Evolutionary conservation across 2,888 invertebrate genomes (phyloP).

Genomic region (Ophonus ardosiacus): DNA sequence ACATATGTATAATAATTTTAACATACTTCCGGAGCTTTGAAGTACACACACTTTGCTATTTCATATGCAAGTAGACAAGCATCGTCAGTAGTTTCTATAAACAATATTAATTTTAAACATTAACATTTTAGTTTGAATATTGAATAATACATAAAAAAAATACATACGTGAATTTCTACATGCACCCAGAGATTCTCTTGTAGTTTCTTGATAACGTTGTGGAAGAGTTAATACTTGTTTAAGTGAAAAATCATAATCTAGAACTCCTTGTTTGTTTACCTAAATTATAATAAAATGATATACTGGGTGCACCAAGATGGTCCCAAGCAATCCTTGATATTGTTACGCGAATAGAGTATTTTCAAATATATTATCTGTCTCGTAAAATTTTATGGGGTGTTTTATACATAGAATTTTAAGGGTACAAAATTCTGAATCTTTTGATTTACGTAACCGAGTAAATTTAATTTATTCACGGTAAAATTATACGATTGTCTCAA

Average conservation of each 20-base stretch:
- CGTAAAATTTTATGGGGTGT: too few relatives aligned
- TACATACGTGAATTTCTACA: conserved; percentile 76
- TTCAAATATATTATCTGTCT: too few relatives aligned
- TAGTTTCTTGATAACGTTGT: conserved; percentile 76
- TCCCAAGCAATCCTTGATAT: too few relatives aligned
- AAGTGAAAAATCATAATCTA: conserved; percentile 75
- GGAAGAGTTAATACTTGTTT: conserved; percentile 76
- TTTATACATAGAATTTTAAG: neutral
- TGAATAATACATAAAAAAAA: neutral
- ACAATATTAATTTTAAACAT: conserved; percentile 60
- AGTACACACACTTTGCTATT: conserved; percentile 77
- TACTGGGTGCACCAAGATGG: too few relatives aligned
- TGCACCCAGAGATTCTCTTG: conserved; percentile 75
- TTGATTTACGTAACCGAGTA: too few relatives aligned
- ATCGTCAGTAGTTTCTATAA: conserved; percentile 76
- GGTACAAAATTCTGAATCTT: neutral
- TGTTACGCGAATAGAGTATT: too few relatives aligned
- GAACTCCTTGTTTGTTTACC: conserved; percentile 78
- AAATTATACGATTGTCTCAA: too few relatives aligned
- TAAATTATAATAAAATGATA: conserved; percentile 66
- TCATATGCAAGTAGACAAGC: conserved; percentile 77
- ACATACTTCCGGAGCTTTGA: conserved; percentile 74
- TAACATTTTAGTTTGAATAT: conserved; percentile 42
- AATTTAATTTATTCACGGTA: too few relatives aligned
- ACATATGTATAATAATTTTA: neutral